A percentile compares a stretch with the other conserved stretches of the same genome.
These are phyloP conservation scores for Sebastes glaucus DNA, from an alignment of 2,797 vertebrate genomes.

Conservation along the genomic window DNA sequence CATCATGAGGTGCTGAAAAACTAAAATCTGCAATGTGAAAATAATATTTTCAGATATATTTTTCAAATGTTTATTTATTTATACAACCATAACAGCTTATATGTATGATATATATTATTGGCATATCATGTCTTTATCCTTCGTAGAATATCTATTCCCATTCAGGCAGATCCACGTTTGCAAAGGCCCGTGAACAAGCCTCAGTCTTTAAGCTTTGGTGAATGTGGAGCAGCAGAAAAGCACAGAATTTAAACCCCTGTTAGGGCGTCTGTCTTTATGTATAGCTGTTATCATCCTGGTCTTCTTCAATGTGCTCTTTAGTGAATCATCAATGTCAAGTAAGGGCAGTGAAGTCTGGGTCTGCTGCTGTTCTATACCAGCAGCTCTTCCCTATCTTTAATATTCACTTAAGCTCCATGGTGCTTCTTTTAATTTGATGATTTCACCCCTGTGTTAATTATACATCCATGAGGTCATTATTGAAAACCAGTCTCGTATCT, in stretches of 20 bases:
- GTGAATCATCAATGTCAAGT: constrained; percentile 4
- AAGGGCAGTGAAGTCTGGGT: background rate
- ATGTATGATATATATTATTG: no score
- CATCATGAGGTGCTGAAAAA: background rate
- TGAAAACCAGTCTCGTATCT: background rate
- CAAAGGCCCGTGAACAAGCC: constrained; percentile 11
- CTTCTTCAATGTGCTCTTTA: background rate
- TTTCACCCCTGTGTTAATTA: constrained; percentile 22
- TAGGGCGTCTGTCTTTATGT: background rate
- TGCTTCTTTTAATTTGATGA: background rate
- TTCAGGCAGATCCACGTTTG: background rate
- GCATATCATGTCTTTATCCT: background rate
- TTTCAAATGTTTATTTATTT: no score
- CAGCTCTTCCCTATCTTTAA: constrained; percentile 1
- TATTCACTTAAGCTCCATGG: constrained; percentile 4
- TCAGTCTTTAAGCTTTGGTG: constrained; percentile 4
- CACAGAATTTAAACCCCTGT: background rate
- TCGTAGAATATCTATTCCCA: background rate
- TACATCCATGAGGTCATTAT: constrained; percentile 7
- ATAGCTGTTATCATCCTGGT: background rate
- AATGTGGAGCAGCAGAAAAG: constrained; percentile 2
- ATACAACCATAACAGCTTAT: no score
- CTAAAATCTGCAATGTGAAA: background rate
- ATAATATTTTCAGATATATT: background rate
- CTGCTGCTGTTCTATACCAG: background rate